Evolutionary conservation across 2,113 vertebrate species (phyloP).

Genomic region (Lagopus leucura): DNA sequence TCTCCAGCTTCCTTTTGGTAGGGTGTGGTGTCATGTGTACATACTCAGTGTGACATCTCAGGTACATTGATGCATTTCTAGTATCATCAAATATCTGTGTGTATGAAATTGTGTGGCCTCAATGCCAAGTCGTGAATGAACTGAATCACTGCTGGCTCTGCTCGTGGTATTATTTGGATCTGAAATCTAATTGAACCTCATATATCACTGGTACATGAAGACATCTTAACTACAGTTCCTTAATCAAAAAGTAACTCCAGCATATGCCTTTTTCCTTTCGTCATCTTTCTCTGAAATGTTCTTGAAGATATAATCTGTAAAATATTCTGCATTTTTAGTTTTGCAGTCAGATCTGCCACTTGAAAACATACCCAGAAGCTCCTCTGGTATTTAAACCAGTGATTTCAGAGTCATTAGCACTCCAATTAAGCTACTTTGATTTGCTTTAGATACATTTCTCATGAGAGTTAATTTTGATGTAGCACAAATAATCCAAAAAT

Average conservation of each 20-base stretch:
- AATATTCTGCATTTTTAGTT: rapidly evolving
- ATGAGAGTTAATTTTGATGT: neutral
- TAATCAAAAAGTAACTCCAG: neutral
- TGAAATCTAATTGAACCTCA: too few relatives aligned
- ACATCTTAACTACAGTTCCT: neutral
- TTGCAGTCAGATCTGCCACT: neutral
- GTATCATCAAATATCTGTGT: neutral
- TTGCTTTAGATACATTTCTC: neutral
- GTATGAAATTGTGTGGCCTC: neutral
- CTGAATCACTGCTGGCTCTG: neutral
- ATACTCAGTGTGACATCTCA: neutral
- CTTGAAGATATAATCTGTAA: neutral
- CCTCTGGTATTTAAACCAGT: neutral
- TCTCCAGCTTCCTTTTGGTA: neutral
- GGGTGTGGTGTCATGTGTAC: neutral
- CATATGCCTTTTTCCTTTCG: neutral
- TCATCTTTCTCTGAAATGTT: neutral
- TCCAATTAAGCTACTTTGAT: neutral
- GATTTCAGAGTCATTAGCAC: neutral
- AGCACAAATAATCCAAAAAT: neutral
- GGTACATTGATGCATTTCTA: neutral
- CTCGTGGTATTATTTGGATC: neutral
- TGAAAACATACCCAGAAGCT: neutral
- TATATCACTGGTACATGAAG: neutral
- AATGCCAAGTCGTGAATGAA: neutral